Evolutionary conservation across 64 coral and sea anemone species (phyloP), one percentile per base, ranked within the genome.

Genomic region (Stichodactyla helianthus): DNA sequence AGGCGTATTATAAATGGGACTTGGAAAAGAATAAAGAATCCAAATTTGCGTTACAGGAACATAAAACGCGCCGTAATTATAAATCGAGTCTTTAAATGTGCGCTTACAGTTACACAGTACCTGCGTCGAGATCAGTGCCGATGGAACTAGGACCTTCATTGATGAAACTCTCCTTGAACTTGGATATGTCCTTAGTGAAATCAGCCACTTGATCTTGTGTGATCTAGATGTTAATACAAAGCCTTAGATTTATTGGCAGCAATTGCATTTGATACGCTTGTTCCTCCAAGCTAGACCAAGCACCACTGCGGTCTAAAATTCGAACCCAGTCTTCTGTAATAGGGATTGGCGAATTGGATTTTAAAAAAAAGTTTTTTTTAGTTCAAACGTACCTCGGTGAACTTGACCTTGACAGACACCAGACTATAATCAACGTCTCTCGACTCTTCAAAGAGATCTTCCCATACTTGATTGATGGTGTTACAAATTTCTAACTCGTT

Each of bases 141-240:
- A 99, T 82, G 11, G 93, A 95, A 44, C 91, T 93, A 31, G 97
- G 97, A 44, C 97, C 97, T 85, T 92, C 85, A 50, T 99, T 90
- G 83, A 95, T 91, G 78, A 99, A 99, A 52, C 93, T 99, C 59
- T 99, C 97, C 67, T 95, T 94, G 59, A 99, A 90, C 83, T 95
- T 92, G 19, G 93, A 92, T 56, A 99, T 94, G 74, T 99, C 97
- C 18, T 71, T 84, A 19, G 97, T 82, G 35, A 99, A 99, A 14
- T 92, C 93, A n/a, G 71, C 63, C 82, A 99, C 97, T 86, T 99
- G 97, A 10, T 95, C 88, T 93, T 99, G 97, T 8, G 97, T 99
- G 57, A 99, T 99, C 97, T 99, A 71, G 16, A 71, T 26, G 9
- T 55, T 67, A 6, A 10, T 10, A 52, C 27, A 86, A 86, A 17